Conservation (phyloP, 2,888 invertebrate genomes). For the Spodoptera littoralis region DNA sequence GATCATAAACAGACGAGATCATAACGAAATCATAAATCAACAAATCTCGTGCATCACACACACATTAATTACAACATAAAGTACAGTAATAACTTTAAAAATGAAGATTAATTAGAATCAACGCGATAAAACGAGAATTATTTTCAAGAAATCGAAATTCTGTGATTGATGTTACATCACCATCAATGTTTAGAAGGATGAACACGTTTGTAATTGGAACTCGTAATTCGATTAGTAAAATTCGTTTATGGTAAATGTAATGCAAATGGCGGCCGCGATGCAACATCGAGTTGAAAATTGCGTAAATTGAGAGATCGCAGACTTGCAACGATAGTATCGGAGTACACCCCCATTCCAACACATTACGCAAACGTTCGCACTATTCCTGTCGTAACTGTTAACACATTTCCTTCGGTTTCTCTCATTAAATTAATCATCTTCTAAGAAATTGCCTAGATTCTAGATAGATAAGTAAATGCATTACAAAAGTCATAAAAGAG, state of each 20-base stretch:
- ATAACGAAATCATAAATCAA: too few relatives aligned
- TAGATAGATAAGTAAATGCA: background rate
- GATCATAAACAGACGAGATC: too few relatives aligned
- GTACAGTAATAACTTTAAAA: slow-evolving; percentile 3
- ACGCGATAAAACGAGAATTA: slow-evolving; percentile 10
- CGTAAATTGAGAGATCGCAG: slow-evolving; percentile 40
- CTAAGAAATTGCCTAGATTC: slow-evolving; percentile 28
- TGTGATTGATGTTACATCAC: slow-evolving; percentile 12
- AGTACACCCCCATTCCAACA: slow-evolving; percentile 26
- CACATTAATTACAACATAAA: background rate
- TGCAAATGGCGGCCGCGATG: slow-evolving; percentile 37
- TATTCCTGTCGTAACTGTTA: slow-evolving; percentile 33
- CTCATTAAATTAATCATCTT: slow-evolving; percentile 29
- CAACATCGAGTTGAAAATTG: slow-evolving; percentile 46
- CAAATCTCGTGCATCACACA: background rate
- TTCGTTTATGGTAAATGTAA: slow-evolving; percentile 40
- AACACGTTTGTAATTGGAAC: slow-evolving; percentile 33
- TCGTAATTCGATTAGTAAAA: slow-evolving; percentile 35
- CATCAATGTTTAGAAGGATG: slow-evolving; percentile 9
- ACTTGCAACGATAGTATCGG: slow-evolving; percentile 40
- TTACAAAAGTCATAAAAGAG: background rate
- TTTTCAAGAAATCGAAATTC: slow-evolving; percentile 25
- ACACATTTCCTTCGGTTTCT: slow-evolving; percentile 25
- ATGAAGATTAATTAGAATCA: background rate
- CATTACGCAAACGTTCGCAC: slow-evolving; percentile 38